Evolutionary conservation across 2,888 invertebrate species (phyloP).

Genomic region (Epirrita christyi): DNA sequence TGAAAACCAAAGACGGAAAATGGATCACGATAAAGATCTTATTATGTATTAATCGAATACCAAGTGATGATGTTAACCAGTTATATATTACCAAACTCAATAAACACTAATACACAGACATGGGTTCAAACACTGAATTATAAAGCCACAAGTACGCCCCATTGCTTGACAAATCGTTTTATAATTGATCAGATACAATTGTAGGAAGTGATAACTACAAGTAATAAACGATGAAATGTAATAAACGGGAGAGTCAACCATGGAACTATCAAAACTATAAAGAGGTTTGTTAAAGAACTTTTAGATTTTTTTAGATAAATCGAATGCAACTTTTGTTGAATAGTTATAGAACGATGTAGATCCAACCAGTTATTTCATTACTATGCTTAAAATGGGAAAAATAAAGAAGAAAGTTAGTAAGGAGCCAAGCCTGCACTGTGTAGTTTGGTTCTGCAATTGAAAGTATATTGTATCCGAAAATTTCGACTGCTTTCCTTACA

Average conservation of each 20-base stretch:
- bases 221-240: slow-evolving; percentile 1
- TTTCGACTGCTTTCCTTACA: too few relatives aligned
- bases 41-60: neutral
- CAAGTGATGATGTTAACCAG: slow-evolving; percentile 5
- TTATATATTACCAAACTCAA: slow-evolving; percentile 26
- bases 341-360: too few relatives aligned
- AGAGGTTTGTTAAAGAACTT: too few relatives aligned
- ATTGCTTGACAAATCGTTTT: slow-evolving; percentile 46
- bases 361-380: too few relatives aligned
- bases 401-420: too few relatives aligned
- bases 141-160: slow-evolving; percentile 38
- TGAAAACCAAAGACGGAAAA: slow-evolving; percentile 2
- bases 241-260: neutral
- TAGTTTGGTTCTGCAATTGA: too few relatives aligned
- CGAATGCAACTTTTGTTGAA: too few relatives aligned
- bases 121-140: slow-evolving; percentile 34
- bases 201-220: slow-evolving; percentile 25
- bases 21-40: neutral
- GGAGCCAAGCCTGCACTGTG: too few relatives aligned
- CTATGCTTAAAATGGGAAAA: too few relatives aligned
- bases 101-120: slow-evolving; percentile 34
- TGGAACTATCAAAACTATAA: neutral
- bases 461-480: too few relatives aligned
- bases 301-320: too few relatives aligned
- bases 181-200: slow-evolving; percentile 41